Evolutionary conservation across 2,113 vertebrate genomes (phyloP).

Genomic region (Sinocyclocheilus rhinocerous): DNA sequence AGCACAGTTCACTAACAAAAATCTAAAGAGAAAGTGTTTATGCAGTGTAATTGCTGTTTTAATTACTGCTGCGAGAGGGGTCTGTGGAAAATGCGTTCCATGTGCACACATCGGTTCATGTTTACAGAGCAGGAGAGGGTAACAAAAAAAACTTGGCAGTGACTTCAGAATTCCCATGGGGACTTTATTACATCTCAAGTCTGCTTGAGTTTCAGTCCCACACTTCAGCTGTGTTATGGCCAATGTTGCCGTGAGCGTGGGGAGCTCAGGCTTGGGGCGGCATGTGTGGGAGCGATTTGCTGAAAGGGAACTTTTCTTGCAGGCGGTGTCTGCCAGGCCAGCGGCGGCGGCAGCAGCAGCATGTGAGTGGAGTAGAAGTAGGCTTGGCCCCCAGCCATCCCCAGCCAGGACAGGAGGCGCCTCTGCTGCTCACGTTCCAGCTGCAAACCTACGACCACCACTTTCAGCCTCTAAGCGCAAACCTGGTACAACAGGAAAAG

Average conservation of each 20-base stretch:
- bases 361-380: conserved; percentile 59
- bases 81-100: conserved; percentile 50
- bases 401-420: conserved; percentile 58
- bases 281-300: conserved; percentile 14
- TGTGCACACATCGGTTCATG: conserved; percentile 52
- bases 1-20: background rate
- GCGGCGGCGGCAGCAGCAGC: conserved; percentile 11
- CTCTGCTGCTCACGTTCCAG: conserved; percentile 61
- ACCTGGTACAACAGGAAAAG: conserved; percentile 65
- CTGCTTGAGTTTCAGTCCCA: conserved; percentile 12
- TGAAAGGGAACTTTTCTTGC: conserved; percentile 60
- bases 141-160: conserved; percentile 49
- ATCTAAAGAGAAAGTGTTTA: background rate
- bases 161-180: conserved; percentile 42
- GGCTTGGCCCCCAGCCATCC: conserved; percentile 63
- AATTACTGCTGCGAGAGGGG: conserved; percentile 17
- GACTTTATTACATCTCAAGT: conserved; percentile 24
- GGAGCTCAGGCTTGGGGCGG: background rate
- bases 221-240: conserved; percentile 40
- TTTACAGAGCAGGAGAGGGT: conserved; percentile 43
- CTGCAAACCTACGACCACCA: conserved; percentile 64
- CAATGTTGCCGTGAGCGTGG: conserved; percentile 28
- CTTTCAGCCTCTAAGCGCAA: conserved; percentile 66
- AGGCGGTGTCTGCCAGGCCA: conserved; percentile 73
- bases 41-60: conserved; percentile 27